phyloP scores from a whole-genome alignment of 1,140 invertebrate genomes.

The Pseudobourletiella spinata region DNA sequence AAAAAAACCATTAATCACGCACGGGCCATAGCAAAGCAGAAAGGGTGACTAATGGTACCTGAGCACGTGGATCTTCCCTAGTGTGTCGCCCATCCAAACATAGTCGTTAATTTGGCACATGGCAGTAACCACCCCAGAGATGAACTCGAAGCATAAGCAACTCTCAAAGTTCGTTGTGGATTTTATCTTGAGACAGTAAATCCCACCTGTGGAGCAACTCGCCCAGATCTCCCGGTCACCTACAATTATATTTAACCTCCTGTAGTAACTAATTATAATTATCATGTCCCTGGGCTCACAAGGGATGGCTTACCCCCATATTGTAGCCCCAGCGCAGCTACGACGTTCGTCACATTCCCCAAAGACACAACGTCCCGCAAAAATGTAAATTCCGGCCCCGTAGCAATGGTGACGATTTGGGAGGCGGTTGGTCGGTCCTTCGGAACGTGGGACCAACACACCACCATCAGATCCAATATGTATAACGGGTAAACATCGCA shows the following conservation, averaged over 20 bases:
- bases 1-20: too few relatives aligned
- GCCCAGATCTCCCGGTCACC: constrained; percentile 33
- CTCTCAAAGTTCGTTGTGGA: constrained; percentile 46
- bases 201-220: constrained; percentile 38
- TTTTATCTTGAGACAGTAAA: constrained; percentile 40
- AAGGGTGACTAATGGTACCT: constrained; percentile 38
- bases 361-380: constrained; percentile 64
- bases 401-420: constrained; percentile 83
- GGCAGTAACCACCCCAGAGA: constrained; percentile 54
- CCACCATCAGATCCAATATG: constrained; percentile 87
- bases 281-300: too few relatives aligned
- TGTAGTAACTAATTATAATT: not conserved
- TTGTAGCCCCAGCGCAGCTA: constrained; percentile 25
- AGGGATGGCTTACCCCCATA: constrained; percentile 29
- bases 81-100: constrained; percentile 79
- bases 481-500: constrained; percentile 68
- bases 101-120: constrained; percentile 54
- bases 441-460: constrained; percentile 87
- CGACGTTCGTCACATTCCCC: constrained; percentile 29
- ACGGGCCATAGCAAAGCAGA: constrained; percentile 18
- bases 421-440: constrained; percentile 79
- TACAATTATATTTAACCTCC: constrained; percentile 2
- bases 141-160: constrained; percentile 62
- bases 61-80: constrained; percentile 64
- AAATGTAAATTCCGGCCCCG: constrained; percentile 86